Evolutionary conservation across 2,113 vertebrate genomes (phyloP), one percentile per base, ranked within the genome.

Genomic region (Aleadryas rufinucha): DNA sequence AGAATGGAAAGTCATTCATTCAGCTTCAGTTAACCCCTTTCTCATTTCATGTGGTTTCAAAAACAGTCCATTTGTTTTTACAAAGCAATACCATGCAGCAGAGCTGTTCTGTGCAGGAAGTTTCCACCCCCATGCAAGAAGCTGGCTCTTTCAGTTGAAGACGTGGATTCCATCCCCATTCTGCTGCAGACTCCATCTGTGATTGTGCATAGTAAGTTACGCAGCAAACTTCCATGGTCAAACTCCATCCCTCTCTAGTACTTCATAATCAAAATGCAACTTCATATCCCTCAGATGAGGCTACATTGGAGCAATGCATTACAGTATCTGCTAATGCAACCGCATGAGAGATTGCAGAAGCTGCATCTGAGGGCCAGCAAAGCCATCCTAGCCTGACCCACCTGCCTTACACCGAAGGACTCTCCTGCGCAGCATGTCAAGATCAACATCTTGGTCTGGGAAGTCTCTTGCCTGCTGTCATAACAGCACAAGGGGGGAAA

Each of bases 281-380:
- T 77, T 65, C 61, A 79, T 49, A 60, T 45, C 20, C 26, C 74
- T 57, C 39, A 30, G 31, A 49, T 5, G n/a, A 82, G 41, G 13
- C 35, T 2, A 2, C 17, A 37, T 0, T 18, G 14, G 20, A 70
- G 7, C 21, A 68, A 0, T 31, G 47, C 44, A 10, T 33, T 57
- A 63, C 21, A 75, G 9, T 3, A 37, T 9, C 33, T 53, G 19
- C 50, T 54, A 79, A 87, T 15, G 11, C 27, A 84, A 37, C 44
- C 16, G 11, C 56, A 39, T 11, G 28, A 82, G 31, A 37, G 12
- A 37, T 4, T 66, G 35, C 24, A 69, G 33, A 89, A 93, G 53
- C n/a, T 50, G 21, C 44, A 61, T 19, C 6, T 80, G 53, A 70
- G 39, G 33, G 42, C 60, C 52, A 69, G 65, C 16, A 83, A 76